These are phyloP conservation scores for Pollachius pollachius DNA, from an alignment of 2,113 vertebrate genomes.

Conservation along the genomic window DNA sequence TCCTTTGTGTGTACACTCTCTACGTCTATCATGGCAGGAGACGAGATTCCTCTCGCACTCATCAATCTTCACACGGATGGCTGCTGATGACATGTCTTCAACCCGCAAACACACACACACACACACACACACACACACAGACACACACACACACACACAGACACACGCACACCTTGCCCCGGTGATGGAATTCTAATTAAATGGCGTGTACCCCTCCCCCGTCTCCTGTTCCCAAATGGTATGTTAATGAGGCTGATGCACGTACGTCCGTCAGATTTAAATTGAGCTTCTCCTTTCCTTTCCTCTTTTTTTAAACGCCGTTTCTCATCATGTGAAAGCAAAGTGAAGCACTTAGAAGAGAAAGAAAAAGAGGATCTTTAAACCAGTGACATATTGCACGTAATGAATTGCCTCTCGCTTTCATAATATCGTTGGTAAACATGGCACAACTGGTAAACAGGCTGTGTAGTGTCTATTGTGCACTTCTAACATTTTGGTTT, in stretches of 20 bases:
- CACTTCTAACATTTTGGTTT: too few relatives aligned
- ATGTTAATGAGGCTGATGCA: constrained; percentile 59
- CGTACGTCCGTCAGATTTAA: constrained; percentile 22
- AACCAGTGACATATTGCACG: too few relatives aligned
- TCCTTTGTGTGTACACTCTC: constrained; percentile 1
- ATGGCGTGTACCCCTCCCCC: constrained; percentile 10
- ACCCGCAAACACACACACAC: constrained; percentile 28
- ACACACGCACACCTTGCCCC: constrained; percentile 11
- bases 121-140: constrained; percentile 16
- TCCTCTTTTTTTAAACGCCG: neutral
- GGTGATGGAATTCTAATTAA: constrained; percentile 57
- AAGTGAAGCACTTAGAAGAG: constrained; percentile 1
- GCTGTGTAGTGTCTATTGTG: too few relatives aligned
- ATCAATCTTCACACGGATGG: constrained; percentile 63
- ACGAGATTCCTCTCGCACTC: constrained; percentile 49
- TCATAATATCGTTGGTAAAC: too few relatives aligned
- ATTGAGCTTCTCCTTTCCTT: constrained; percentile 17
- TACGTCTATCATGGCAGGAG: constrained; percentile 40
- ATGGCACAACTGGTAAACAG: too few relatives aligned
- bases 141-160: constrained; percentile 2
- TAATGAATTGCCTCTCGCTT: too few relatives aligned
- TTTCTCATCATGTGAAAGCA: constrained; percentile 10
- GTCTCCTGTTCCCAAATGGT: constrained; percentile 18
- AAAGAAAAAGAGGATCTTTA: neutral
- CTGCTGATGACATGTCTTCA: constrained; percentile 61